Base-by-base conservation (phyloP, 2,797 vertebrate genomes). In the Euphonia xanthogaster region DNA sequence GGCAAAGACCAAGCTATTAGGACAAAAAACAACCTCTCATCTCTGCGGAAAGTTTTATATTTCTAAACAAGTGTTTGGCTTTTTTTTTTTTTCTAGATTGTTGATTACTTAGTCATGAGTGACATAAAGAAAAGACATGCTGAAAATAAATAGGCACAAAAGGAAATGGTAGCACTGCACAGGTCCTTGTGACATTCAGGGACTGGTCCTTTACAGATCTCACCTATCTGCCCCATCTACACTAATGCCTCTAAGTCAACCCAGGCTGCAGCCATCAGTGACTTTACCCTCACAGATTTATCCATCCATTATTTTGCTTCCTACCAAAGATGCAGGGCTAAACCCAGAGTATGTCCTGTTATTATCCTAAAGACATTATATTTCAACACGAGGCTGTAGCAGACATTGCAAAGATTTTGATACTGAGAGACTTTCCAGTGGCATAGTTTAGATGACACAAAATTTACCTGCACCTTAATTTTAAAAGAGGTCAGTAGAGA, bases 91-190 rank as follows among this genome's bases (percentile, higher is more conserved):
- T 27, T 6, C 18, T 5, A 2, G 22, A 14, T 39, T 76, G 23
- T 37, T 76, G 33, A n/a, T 67, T 86, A 15, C 14, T 78, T 47
- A 57, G 42, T 88, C 39, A 61, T 22, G 15, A 53, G 13, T 45
- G 48, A 74, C 21, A 50, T 7, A 65, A 28, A 66, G 33, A 57
- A 60, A 19, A 10, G 7, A 9, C 22, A 22, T 0, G 0, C 18
- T 72, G n/a, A 39, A 90, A 90, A 61, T 60, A 63, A 63, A 54
- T 12, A 82, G 19, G 14, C 33, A 63, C 7, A 31, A 60, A 70
- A 66, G 42, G 78, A 82, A 60, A 31, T 27, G 12, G 30, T 18
- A 78, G 11, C 0, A 0, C 10, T 62, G 30, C 42, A 45, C 8
- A 51, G 21, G 33, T 88, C 12, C 31, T 53, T 70, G 16, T 47